Conservation (phyloP, 2,797 vertebrate genomes). For the Periophthalmus magnuspinnatus region DNA sequence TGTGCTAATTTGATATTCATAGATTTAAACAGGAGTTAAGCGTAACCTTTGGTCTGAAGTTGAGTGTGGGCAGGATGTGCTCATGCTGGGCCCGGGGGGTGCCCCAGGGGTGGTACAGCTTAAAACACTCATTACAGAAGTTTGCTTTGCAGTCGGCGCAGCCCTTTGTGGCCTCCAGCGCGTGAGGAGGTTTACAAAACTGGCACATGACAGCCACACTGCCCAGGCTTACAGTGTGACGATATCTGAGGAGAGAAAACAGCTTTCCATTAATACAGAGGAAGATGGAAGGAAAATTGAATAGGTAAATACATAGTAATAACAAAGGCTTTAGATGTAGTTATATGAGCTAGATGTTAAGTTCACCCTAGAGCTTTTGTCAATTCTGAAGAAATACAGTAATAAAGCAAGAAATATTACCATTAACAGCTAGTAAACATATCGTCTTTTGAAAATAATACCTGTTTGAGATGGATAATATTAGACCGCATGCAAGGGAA, state of each 20-base stretch:
- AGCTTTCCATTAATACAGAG: neutral
- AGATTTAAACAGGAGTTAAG: neutral
- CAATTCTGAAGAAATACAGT: neutral
- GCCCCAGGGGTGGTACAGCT: constrained; percentile 97
- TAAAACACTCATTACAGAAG: constrained; percentile 98
- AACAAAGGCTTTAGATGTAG: neutral
- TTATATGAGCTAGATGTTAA: no score
- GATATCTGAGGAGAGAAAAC: constrained; percentile 67
- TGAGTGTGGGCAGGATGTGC: constrained; percentile 91
- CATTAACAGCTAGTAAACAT: no score
- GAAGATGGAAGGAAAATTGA: neutral
- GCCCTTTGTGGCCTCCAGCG: constrained; percentile 93
- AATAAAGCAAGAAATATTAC: neutral
- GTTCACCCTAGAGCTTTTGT: neutral
- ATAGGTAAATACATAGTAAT: neutral
- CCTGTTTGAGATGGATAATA: no score
- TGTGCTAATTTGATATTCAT: no score
- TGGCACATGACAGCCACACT: constrained; percentile 91
- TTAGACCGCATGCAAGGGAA: no score
- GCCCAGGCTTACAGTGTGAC: constrained; percentile 91
- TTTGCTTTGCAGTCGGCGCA: constrained; percentile 92
- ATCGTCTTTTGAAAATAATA: no score
- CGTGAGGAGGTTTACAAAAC: constrained; percentile 90
- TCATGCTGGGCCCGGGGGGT: constrained; percentile 95
- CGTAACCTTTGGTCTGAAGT: constrained; percentile 92